A percentile compares a stretch with the other conserved stretches of the same genome.
These are phyloP conservation scores for Spodoptera picta DNA, from an alignment of 2,888 invertebrate genomes.

Conservation along the genomic window DNA sequence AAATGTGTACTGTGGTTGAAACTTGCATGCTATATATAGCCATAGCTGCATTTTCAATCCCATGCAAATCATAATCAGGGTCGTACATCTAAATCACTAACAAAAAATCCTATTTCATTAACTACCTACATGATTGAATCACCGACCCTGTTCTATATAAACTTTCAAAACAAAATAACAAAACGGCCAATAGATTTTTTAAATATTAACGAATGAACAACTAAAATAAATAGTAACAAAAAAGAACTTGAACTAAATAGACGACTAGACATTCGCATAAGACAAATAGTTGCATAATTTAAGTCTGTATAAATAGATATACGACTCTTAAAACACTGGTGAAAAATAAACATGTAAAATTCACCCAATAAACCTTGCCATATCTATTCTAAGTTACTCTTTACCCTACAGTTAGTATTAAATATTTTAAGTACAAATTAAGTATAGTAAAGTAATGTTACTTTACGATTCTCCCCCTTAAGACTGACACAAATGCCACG, in stretches of 20 bases:
- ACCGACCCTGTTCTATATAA: slow-evolving; percentile 9
- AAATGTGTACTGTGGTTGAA: slow-evolving; percentile 41
- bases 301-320: neutral
- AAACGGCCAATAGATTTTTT: slow-evolving; percentile 33
- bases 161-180: slow-evolving; percentile 15
- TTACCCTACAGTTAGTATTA: slow-evolving; percentile 28
- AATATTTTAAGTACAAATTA: slow-evolving; percentile 32
- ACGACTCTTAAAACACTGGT: slow-evolving; percentile 7
- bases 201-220: slow-evolving; percentile 35
- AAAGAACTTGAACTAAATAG: slow-evolving; percentile 27
- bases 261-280: slow-evolving; percentile 42
- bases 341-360: neutral
- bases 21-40: slow-evolving; percentile 39
- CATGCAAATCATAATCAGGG: slow-evolving; percentile 17
- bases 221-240: slow-evolving; percentile 28
- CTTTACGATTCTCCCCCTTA: neutral
- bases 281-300: slow-evolving; percentile 18
- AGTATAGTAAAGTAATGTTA: slow-evolving; percentile 12
- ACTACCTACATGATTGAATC: too few species aligned
- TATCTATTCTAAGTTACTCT: slow-evolving; percentile 20
- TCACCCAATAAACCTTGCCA: neutral
- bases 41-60: slow-evolving; percentile 41
- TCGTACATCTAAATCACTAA: neutral
- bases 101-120: neutral
- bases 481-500: neutral